Conservation (phyloP, 2,113 vertebrate genomes). For the Phrynosoma blainvillii region DNA sequence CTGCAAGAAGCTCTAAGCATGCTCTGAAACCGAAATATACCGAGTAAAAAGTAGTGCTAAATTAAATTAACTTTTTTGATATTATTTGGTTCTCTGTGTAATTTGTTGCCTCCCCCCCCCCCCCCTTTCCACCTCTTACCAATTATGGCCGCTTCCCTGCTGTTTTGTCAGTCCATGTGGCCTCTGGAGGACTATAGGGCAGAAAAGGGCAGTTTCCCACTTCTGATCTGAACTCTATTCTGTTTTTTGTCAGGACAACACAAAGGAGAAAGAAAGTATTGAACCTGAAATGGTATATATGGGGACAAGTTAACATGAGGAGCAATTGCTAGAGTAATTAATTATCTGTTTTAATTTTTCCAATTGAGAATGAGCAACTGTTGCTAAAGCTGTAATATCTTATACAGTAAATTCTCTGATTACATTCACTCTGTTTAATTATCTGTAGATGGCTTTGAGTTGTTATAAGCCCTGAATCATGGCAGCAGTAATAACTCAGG, state of each 20-base stretch:
- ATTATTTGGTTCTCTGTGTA: no score
- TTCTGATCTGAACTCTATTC: background rate
- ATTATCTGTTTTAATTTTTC: conserved; percentile 6
- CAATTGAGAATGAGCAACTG: background rate
- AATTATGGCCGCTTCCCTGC: no score
- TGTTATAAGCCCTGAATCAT: background rate
- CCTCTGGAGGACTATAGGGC: no score
- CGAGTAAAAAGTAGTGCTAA: no score
- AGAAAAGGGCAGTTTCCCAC: background rate
- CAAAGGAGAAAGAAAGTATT: background rate
- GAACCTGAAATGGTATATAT: background rate
- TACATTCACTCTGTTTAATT: background rate
- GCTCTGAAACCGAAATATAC: no score
- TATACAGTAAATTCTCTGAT: background rate
- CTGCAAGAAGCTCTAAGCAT: no score
- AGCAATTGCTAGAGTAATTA: background rate
- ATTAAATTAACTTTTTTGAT: no score
- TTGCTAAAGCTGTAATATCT: conserved; percentile 3
- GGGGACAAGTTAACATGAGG: background rate
- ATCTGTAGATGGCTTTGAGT: background rate
- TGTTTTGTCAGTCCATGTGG: no score
- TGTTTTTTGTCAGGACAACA: conserved; percentile 4
- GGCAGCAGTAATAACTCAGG: conserved; percentile 4
- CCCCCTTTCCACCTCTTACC: no score
- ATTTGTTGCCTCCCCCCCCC: no score